These are phyloP conservation scores for Elgaria multicarinata DNA, from an alignment of 2,113 vertebrate species.

Conservation along the genomic window DNA sequence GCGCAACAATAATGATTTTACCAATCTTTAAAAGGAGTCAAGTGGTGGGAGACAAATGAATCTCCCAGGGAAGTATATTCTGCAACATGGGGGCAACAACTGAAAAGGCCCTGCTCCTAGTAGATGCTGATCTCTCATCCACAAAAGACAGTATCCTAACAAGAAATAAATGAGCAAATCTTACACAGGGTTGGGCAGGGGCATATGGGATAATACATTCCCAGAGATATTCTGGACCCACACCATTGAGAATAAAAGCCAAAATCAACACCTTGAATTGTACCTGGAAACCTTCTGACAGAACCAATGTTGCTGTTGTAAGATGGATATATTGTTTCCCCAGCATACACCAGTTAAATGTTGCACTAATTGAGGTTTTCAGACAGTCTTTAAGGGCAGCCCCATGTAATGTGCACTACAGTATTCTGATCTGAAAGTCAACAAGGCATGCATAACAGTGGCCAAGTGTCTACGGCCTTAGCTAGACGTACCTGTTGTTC, in stretches of 20 bases:
- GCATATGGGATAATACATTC: background rate
- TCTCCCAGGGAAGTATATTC: background rate
- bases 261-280: background rate
- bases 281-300: background rate
- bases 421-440: too few relatives aligned
- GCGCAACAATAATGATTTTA: background rate
- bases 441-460: too few relatives aligned
- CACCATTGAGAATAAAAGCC: background rate
- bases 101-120: background rate
- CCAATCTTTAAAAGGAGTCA: background rate
- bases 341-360: background rate
- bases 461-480: too few relatives aligned
- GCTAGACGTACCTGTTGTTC: too few relatives aligned
- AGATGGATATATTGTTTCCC: background rate
- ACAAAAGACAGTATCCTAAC: background rate
- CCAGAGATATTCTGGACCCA: background rate
- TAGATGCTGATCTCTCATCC: background rate
- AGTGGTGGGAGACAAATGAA: background rate
- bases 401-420: too few relatives aligned
- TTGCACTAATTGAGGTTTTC: too few relatives aligned
- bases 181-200: too few relatives aligned
- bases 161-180: background rate
- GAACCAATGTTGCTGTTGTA: background rate
- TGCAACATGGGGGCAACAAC: too few relatives aligned
- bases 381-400: too few relatives aligned